Evolutionary conservation across 1,140 invertebrate species (phyloP), one percentile per base, ranked within the genome.

Genomic region (Drosophila ercepeae): DNA sequence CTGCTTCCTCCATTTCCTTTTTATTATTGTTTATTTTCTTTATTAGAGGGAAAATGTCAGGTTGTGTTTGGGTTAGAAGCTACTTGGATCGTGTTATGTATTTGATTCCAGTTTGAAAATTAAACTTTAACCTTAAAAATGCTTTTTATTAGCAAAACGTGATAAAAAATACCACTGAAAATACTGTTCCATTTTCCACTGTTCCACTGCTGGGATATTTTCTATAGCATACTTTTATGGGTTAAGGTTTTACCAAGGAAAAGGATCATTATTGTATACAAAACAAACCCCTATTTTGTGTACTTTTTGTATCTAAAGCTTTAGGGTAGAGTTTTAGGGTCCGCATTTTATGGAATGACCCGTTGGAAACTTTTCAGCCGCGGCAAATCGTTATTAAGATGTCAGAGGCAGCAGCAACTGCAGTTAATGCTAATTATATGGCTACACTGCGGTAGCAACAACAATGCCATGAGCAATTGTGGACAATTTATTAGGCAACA

Each of bases 361-460:
- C 68, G 8, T 50, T 39, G 23, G 18, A 27, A 4, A 34, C 23
- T 59, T 34, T 49, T 42, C 13, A 50, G 8, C 11, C 18, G 23
- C 27, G 13, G 27, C 32, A 41, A 46, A 25, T 21, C 50, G 42
- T 53, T 64, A 39, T 55, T 63, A 50, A 50, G 57, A 50, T 44
- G 29, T 55, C 36, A 25, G 36, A 1, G 21, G 14, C 34, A 54
- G 34, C 21, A 52, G 25, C 13, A 53, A 72, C 45, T 48, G 58
- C 58, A 73, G 57, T 54, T 54, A 73, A 73, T 72, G 69, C 69
- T 73, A 73, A 73, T 73, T 73, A 73, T 73, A 73, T 51, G 27
- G 32, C 18, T 71, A 53, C 32, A 51, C 46, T 59, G 46, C 39
- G 25, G 23, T 27, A 34, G 44, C 16, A 53, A 53, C 45, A 44